phyloP scores from a whole-genome alignment of 2,113 vertebrate genomes.

The Erpornis zantholeuca region DNA sequence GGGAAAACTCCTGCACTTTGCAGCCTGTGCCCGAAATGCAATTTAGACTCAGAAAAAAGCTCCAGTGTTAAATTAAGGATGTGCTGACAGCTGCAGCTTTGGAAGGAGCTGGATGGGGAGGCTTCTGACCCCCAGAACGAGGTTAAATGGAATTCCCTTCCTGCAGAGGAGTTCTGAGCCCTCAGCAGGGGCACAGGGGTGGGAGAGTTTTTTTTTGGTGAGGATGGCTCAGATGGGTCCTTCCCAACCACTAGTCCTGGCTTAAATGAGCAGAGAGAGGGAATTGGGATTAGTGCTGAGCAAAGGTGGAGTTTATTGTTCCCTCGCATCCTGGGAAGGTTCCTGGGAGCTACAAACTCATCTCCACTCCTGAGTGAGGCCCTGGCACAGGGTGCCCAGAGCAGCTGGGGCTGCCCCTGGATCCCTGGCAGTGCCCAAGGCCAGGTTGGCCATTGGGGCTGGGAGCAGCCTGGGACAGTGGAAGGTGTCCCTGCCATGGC shows the following conservation, averaged over 20 bases:
- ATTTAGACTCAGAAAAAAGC: fast-evolving
- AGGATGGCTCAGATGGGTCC: neutral
- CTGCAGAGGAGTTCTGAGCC: neutral
- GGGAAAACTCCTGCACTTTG: too few species aligned
- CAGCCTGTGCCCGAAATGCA: neutral
- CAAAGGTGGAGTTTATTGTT: neutral
- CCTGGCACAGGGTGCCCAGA: neutral
- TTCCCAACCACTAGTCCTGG: neutral
- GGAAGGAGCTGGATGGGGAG: neutral
- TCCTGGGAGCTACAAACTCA: neutral
- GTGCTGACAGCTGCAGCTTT: neutral
- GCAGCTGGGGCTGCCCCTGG: neutral
- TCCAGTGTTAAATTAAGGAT: neutral
- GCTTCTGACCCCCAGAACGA: neutral
- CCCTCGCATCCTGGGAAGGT: neutral
- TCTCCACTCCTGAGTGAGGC: neutral
- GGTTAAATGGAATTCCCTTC: neutral
- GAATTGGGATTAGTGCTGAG: neutral
- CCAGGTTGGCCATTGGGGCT: neutral
- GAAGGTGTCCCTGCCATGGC: neutral
- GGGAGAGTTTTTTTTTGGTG: neutral
- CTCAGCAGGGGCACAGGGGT: neutral
- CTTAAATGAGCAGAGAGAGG: neutral
- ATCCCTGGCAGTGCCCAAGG: neutral
- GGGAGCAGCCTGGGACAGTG: neutral